Conservation (phyloP, 2,888 invertebrate genomes). For the Callinectes sapidus region DNA sequence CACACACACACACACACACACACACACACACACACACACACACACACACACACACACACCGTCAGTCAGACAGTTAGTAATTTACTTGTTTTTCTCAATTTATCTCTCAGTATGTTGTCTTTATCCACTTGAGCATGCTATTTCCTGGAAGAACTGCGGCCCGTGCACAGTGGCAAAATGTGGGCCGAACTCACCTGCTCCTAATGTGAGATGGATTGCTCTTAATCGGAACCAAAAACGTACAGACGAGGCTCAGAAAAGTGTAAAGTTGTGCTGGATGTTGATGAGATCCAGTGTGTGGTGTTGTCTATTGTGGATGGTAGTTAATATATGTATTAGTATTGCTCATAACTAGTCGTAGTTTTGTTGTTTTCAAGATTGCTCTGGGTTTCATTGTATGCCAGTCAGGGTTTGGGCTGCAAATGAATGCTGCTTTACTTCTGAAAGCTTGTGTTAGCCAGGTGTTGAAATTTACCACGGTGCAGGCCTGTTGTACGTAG, state of each 20-base stretch:
- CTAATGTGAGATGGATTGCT: neutral
- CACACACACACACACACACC: conserved; percentile 12
- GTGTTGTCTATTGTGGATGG: too few species aligned
- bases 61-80: neutral
- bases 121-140: neutral
- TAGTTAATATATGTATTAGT: too few species aligned
- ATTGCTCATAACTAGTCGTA: too few species aligned
- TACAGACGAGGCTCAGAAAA: neutral
- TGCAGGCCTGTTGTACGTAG: neutral
- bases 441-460: too few species aligned
- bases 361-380: too few species aligned
- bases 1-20: conserved; percentile 33
- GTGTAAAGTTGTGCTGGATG: neutral
- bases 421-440: too few species aligned
- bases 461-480: too few species aligned
- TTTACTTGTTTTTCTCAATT: neutral
- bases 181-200: neutral
- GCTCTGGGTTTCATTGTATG: too few species aligned
- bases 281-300: too few species aligned
- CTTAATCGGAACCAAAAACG: neutral
- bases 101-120: neutral
- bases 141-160: neutral
- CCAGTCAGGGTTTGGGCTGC: too few species aligned
- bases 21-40: conserved; percentile 28
- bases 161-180: neutral